phyloP scores from a whole-genome alignment of 2,113 vertebrate species.

The Nasalis larvatus region DNA sequence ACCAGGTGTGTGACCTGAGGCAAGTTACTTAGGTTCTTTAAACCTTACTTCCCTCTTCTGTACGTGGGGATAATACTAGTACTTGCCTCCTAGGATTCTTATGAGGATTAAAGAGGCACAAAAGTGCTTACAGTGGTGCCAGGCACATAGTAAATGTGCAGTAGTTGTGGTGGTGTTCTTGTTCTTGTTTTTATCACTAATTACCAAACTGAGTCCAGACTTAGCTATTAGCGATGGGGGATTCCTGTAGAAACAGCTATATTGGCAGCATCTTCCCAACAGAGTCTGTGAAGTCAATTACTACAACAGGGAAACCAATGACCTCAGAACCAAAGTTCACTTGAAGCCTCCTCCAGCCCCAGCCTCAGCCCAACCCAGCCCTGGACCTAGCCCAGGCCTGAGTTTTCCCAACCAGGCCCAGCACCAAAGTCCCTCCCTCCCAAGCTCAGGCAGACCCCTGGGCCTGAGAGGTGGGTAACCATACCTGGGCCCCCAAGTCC shows the following conservation, averaged over 20 bases:
- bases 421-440: not conserved
- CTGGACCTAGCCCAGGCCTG: not conserved
- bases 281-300: not conserved
- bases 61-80: not conserved
- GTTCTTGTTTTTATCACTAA: not conserved
- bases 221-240: not conserved
- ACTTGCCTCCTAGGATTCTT: not conserved
- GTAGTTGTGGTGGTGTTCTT: not conserved
- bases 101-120: not conserved
- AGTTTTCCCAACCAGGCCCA: not conserved
- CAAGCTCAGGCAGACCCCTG: not conserved
- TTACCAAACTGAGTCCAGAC: not conserved
- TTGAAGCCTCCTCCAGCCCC: not conserved
- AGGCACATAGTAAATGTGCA: not conserved
- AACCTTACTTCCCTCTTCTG: not conserved
- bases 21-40: not conserved
- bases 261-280: not conserved
- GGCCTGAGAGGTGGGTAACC: not conserved
- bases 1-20: not conserved
- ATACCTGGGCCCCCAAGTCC: not conserved
- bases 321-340: not conserved
- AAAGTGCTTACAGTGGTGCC: not conserved
- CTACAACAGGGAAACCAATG: not conserved
- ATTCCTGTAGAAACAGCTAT: not conserved
- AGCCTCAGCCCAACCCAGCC: not conserved